Conservation (phyloP, 2,888 invertebrate species). For the Leptogaster cylindrica region DNA sequence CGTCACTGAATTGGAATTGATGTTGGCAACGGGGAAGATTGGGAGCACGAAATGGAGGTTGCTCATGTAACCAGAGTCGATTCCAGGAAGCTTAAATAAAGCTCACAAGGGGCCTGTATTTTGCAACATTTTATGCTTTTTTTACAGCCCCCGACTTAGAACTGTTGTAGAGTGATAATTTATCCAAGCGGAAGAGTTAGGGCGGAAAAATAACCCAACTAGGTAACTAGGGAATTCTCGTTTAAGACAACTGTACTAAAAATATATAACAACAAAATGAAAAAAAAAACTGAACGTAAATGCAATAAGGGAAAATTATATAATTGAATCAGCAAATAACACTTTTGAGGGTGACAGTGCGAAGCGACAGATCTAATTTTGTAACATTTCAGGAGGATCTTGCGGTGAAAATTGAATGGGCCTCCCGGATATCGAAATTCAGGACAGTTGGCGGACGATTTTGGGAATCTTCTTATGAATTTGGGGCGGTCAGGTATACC, state of each 20-base stretch:
- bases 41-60: neutral
- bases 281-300: conserved; percentile 19
- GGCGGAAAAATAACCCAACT: too few relatives aligned
- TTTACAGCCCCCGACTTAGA: conserved; percentile 4
- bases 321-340: conserved; percentile 46
- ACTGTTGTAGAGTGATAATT: conserved; percentile 16
- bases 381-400: conserved; percentile 21
- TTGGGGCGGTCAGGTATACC: conserved; percentile 26
- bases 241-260: neutral
- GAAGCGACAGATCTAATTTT: conserved; percentile 47
- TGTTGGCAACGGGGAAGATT: too few relatives aligned
- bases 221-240: neutral
- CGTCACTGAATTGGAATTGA: too few relatives aligned
- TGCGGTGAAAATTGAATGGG: conserved; percentile 4
- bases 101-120: conserved; percentile 29
- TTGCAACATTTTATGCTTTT: conserved; percentile 27
- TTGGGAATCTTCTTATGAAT: conserved; percentile 17
- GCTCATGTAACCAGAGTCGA: conserved; percentile 11
- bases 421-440: neutral
- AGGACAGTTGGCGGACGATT: conserved; percentile 4
- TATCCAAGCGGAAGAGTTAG: conserved; percentile 19
- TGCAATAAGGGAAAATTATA: conserved; percentile 43
- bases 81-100: conserved; percentile 7
- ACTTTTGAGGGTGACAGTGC: conserved; percentile 32
- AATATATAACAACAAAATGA: conserved; percentile 10